Conservation (phyloP, 2,888 invertebrate species). For the Fragum sueziense region DNA sequence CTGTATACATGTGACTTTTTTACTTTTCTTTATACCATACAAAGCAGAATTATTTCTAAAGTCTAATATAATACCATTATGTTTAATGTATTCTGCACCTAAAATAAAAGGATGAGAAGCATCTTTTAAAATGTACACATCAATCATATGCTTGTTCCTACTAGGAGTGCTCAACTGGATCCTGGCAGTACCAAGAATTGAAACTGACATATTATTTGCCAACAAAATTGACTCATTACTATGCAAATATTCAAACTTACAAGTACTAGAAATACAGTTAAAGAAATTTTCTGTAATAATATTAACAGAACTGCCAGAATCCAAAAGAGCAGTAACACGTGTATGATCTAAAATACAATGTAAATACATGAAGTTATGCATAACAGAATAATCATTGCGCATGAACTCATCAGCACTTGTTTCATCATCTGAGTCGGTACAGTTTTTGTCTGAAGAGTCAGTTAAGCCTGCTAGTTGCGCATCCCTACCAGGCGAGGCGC, state of each 20-base stretch:
- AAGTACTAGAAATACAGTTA: slow-evolving; percentile 11
- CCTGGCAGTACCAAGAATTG: slow-evolving; percentile 33
- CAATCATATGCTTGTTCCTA: neutral
- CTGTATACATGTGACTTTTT: slow-evolving; percentile 28
- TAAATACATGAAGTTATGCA: slow-evolving; percentile 33
- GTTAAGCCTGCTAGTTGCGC: neutral
- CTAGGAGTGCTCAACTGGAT: slow-evolving; percentile 2
- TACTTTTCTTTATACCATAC: slow-evolving; percentile 11
- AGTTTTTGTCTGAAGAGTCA: neutral
- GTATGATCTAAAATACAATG: slow-evolving; percentile 6
- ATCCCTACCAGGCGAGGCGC: neutral
- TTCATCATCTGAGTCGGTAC: neutral
- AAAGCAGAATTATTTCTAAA: slow-evolving; percentile 24
- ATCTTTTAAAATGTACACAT: slow-evolving; percentile 15
- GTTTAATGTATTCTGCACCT: slow-evolving; percentile 34
- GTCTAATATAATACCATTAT: slow-evolving; percentile 23
- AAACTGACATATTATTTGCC: slow-evolving; percentile 26
- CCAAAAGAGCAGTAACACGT: slow-evolving; percentile 19
- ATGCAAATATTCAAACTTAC: neutral
- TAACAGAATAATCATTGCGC: neutral
- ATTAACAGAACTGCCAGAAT: slow-evolving; percentile 40
- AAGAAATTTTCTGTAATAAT: slow-evolving; percentile 24
- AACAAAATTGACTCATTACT: slow-evolving; percentile 12
- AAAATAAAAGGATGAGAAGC: slow-evolving; percentile 42
- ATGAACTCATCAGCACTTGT: neutral